A percentile compares a stretch with the other conserved stretches of the same genome.
Conservation (phyloP, 2,888 invertebrate genomes). For the Orgyia antiqua region DNA sequence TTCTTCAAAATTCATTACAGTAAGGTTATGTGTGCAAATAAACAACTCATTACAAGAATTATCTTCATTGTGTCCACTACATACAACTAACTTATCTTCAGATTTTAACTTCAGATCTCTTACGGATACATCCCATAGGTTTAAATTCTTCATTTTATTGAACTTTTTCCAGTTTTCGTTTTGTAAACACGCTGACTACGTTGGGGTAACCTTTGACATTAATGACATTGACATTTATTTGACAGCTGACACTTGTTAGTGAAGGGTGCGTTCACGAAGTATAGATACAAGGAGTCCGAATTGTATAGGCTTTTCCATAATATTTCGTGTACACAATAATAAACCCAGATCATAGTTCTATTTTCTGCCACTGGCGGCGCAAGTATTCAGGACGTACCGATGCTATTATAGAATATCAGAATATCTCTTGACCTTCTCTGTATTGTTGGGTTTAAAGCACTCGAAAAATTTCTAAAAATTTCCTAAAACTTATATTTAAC, state of each 20-base stretch:
- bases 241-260: not conserved
- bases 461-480: too few relatives aligned
- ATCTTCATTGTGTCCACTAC: constrained; percentile 54
- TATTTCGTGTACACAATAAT: too few relatives aligned
- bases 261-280: too few relatives aligned
- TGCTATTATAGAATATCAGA: too few relatives aligned
- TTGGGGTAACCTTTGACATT: constrained; percentile 2
- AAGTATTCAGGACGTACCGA: too few relatives aligned
- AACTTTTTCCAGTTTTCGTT: constrained; percentile 11
- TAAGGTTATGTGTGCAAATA: constrained; percentile 57
- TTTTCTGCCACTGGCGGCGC: too few relatives aligned
- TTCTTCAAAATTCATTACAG: constrained; percentile 43
- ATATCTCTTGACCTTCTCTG: too few relatives aligned
- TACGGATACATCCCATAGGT: constrained; percentile 49
- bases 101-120: constrained; percentile 34
- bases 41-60: constrained; percentile 46
- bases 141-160: constrained; percentile 55
- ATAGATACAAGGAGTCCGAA: too few relatives aligned
- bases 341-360: too few relatives aligned
- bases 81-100: constrained; percentile 37
- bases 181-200: constrained; percentile 16
- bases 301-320: too few relatives aligned
- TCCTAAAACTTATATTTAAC: too few relatives aligned
- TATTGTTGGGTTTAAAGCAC: too few relatives aligned
- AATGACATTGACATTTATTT: not conserved